Percentiles rank a stretch among this genome's conserved stretches.
Conservation (phyloP, 2,888 invertebrate genomes). For the Steinernema carpocapsae region DNA sequence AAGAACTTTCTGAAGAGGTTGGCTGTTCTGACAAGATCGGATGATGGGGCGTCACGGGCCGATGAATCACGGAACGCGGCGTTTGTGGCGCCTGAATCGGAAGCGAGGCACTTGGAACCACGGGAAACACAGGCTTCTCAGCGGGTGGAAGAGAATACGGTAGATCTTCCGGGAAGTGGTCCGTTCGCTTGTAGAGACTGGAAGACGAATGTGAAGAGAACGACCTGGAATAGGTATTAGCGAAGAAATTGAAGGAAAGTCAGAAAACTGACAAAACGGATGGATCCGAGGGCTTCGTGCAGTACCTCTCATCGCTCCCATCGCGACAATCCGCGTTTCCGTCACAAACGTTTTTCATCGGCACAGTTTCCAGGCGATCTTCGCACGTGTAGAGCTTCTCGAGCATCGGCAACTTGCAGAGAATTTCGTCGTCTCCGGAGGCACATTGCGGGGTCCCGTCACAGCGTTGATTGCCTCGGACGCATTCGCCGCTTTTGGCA, state of each 20-base stretch:
- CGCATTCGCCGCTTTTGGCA: slow-evolving; percentile 63
- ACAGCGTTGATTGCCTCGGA: slow-evolving; percentile 61
- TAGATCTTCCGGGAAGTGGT: too few species aligned
- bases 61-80: too few species aligned
- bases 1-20: background rate
- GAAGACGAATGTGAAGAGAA: slow-evolving; percentile 1
- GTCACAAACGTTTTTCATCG: slow-evolving; percentile 62
- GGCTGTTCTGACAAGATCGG: too few species aligned
- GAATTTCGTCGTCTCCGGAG: slow-evolving; percentile 66
- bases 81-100: background rate
- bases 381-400: slow-evolving; percentile 55
- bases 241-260: background rate
- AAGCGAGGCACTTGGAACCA: background rate
- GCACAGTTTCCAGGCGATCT: slow-evolving; percentile 55
- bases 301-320: slow-evolving; percentile 65
- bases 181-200: background rate
- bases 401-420: slow-evolving; percentile 52
- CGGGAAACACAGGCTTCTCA: slow-evolving; percentile 7
- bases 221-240: background rate
- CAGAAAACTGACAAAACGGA: background rate
- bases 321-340: slow-evolving; percentile 63
- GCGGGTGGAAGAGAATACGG: background rate
- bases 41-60: too few species aligned
- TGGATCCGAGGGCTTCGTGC: slow-evolving; percentile 42
- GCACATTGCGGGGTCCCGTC: slow-evolving; percentile 66